Conservation (phyloP, 2,797 vertebrate genomes). For the Schizothorax lantsangensis region DNA sequence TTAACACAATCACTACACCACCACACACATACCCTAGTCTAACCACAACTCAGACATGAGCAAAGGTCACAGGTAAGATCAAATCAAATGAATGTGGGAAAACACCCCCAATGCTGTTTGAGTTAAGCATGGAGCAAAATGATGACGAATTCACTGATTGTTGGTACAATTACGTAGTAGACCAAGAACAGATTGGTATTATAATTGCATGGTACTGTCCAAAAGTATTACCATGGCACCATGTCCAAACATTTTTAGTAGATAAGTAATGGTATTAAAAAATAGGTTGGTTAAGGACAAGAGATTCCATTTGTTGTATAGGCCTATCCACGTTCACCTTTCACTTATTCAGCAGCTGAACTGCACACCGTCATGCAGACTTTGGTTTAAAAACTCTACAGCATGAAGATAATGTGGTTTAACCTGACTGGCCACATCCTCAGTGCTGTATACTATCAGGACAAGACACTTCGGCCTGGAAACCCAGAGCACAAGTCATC, state of each 20-base stretch:
- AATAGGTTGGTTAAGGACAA: neutral
- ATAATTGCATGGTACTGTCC: neutral
- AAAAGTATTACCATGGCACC: neutral
- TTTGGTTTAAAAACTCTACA: conserved; percentile 52
- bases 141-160: neutral
- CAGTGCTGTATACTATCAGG: conserved; percentile 22
- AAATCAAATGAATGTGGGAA: conserved; percentile 15
- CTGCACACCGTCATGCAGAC: neutral
- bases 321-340: neutral
- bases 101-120: neutral
- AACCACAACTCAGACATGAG: conserved; percentile 14
- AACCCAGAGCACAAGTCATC: conserved; percentile 49
- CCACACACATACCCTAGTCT: conserved; percentile 8
- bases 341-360: neutral
- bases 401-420: conserved; percentile 57
- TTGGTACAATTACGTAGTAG: no score
- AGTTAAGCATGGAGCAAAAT: neutral
- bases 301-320: neutral
- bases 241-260: neutral
- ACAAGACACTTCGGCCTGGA: conserved; percentile 22
- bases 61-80: conserved; percentile 34
- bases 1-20: conserved; percentile 48
- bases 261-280: no score
- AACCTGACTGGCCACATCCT: conserved; percentile 55
- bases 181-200: neutral